These are phyloP conservation scores for Diplodus puntazzo DNA, from an alignment of 2,797 vertebrate genomes.

Conservation along the genomic window DNA sequence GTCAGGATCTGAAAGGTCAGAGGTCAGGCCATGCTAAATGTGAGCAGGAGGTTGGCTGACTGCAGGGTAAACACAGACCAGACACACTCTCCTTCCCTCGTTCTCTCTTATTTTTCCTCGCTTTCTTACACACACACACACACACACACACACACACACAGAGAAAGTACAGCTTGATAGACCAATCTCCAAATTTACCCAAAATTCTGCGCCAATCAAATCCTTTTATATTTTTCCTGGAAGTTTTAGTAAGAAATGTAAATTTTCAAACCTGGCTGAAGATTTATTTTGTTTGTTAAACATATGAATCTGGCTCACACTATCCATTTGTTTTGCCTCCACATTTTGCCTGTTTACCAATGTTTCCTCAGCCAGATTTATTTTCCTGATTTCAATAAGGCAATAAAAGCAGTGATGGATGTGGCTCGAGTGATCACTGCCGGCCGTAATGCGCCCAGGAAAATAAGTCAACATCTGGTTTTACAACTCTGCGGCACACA, in stretches of 20 bases:
- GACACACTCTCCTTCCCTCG: conserved; percentile 66
- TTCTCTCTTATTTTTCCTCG: conserved; percentile 17
- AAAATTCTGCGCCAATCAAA: conserved; percentile 43
- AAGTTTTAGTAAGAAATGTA: conserved; percentile 48
- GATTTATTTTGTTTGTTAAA: conserved; percentile 57
- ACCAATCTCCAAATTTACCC: conserved; percentile 41
- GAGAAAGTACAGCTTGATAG: conserved; percentile 16
- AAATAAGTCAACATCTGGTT: conserved; percentile 79
- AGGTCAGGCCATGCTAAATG: conserved; percentile 84
- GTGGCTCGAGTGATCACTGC: conserved; percentile 52
- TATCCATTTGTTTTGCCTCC: conserved; percentile 55
- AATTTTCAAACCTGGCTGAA: conserved; percentile 51
- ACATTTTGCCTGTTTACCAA: conserved; percentile 68
- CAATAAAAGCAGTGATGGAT: conserved; percentile 72
- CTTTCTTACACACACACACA: conserved; percentile 13
- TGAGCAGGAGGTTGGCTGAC: conserved; percentile 83
- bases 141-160: conserved; percentile 17
- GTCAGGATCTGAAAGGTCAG: conserved; percentile 80
- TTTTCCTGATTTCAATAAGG: conserved; percentile 67
- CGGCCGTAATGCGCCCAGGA: conserved; percentile 47
- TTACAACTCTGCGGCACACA: conserved; percentile 53
- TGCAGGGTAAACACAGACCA: conserved; percentile 83
- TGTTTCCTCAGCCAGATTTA: conserved; percentile 58
- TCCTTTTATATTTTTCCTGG: conserved; percentile 25
- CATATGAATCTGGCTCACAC: conserved; percentile 52